Percentiles rank a stretch among this genome's conserved stretches.
Evolutionary conservation across 2,888 invertebrate species (phyloP).

Genomic region (Agrotis clavis): DNA sequence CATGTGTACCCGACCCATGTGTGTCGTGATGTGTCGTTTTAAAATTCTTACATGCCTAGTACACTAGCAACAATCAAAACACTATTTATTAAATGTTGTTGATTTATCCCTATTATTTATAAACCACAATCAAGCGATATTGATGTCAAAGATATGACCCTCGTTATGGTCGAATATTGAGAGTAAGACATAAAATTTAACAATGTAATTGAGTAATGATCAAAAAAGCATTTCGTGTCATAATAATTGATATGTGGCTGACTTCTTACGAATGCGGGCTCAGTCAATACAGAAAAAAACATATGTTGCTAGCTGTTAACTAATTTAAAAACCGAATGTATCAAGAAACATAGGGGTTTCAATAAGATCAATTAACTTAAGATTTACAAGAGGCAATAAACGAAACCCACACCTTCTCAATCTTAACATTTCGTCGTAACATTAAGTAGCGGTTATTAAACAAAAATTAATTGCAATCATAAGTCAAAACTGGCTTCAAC

Average conservation of each 20-base stretch:
- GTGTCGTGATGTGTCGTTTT: conserved; percentile 46
- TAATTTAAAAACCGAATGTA: conserved; percentile 81
- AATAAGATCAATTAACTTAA: conserved; percentile 64
- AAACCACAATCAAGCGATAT: conserved; percentile 43
- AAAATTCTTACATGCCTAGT: conserved; percentile 36
- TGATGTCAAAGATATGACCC: conserved; percentile 59
- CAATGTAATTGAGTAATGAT: conserved; percentile 84
- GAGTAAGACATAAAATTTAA: conserved; percentile 85
- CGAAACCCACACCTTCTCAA: conserved; percentile 21
- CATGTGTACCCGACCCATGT: conserved; percentile 41
- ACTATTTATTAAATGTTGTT: conserved; percentile 20
- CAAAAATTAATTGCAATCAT: conserved; percentile 42
- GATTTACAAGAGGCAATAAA: conserved; percentile 25
- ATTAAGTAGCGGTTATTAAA: conserved; percentile 34
- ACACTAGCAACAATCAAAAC: conserved; percentile 19
- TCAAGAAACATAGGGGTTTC: conserved; percentile 81
- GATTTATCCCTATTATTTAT: conserved; percentile 35
- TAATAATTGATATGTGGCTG: conserved; percentile 88
- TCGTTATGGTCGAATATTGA: conserved; percentile 65
- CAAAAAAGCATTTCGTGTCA: conserved; percentile 84
- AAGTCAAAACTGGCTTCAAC: conserved; percentile 50
- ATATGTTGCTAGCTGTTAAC: conserved; percentile 67
- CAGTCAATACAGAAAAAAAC: conserved; percentile 68
- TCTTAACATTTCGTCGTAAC: conserved; percentile 24
- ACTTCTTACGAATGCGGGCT: conserved; percentile 86